Evolutionary conservation across 30 jellyfish, hydroid and myxozoan genomes (phyloP).

Genomic region (Chironex yamaguchii): DNA sequence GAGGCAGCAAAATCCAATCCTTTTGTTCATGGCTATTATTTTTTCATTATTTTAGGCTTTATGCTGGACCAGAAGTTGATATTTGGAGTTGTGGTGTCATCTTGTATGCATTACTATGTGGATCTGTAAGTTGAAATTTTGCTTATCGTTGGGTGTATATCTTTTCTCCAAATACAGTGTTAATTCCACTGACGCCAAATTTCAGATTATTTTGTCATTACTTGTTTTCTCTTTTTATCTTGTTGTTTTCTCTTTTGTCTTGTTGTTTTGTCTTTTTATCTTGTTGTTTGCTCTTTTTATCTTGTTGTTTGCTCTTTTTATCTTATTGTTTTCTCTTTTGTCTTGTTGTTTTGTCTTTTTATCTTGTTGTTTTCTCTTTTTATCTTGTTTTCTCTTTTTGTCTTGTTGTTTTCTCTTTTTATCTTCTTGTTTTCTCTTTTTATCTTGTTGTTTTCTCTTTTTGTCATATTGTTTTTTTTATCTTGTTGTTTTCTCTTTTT

Average conservation of each 20-base stretch:
- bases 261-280: neutral
- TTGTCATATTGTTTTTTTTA: neutral
- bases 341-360: neutral
- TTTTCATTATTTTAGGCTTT: slow-evolving; percentile 90
- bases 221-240: neutral
- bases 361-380: neutral
- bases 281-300: no score
- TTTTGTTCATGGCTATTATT: no score
- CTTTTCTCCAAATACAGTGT: neutral
- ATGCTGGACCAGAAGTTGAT: slow-evolving; percentile 99
- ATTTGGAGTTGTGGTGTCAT: slow-evolving; percentile 99
- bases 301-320: neutral
- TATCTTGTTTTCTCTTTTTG: neutral
- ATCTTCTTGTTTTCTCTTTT: neutral
- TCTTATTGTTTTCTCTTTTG: neutral
- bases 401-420: neutral
- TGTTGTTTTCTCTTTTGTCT: neutral
- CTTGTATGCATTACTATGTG: slow-evolving; percentile 98
- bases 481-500: neutral
- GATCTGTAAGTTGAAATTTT: slow-evolving; percentile 76
- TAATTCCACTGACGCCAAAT: neutral
- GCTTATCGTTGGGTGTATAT: no score
- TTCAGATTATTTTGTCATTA: neutral
- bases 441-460: neutral
- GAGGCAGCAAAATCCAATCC: no score